Conservation (phyloP, 2,113 vertebrate species). For the Halichoerus grypus region DNA sequence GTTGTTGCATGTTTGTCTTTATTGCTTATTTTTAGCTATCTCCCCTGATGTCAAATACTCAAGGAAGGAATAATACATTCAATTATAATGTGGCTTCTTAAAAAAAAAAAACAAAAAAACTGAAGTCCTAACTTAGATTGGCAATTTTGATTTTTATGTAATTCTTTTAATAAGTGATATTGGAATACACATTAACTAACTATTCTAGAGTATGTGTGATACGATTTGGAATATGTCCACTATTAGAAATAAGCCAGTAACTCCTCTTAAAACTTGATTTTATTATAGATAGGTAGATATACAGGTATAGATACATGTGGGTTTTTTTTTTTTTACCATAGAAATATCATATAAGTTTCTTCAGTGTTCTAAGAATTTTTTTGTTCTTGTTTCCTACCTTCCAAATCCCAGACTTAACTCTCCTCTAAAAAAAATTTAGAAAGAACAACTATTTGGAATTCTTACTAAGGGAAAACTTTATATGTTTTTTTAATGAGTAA, state of each 20-base stretch:
- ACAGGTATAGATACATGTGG: background rate
- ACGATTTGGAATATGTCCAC: background rate
- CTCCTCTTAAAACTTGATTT: background rate
- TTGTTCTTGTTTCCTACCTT: background rate
- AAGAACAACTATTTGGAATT: conserved; percentile 63
- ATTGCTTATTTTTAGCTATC: background rate
- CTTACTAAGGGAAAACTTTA: conserved; percentile 40
- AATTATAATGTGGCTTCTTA: background rate
- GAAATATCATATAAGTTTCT: background rate
- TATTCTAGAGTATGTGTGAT: background rate
- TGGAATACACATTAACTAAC: background rate
- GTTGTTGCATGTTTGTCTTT: background rate
- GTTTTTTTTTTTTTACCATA: background rate
- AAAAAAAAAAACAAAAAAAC: too few relatives aligned
- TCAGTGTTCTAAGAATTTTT: background rate
- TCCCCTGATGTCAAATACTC: background rate
- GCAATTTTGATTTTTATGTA: background rate
- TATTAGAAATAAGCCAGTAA: background rate
- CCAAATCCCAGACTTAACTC: background rate
- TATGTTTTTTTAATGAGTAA: conserved; percentile 73
- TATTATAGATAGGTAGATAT: background rate
- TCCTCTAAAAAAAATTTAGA: background rate
- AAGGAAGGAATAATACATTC: background rate
- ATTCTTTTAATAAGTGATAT: background rate
- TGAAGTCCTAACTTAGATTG: background rate